Percentiles rank a stretch among this genome's conserved stretches.
phyloP scores from a whole-genome alignment of 2,888 invertebrate species.

The Caenorhabditis sinica region DNA sequence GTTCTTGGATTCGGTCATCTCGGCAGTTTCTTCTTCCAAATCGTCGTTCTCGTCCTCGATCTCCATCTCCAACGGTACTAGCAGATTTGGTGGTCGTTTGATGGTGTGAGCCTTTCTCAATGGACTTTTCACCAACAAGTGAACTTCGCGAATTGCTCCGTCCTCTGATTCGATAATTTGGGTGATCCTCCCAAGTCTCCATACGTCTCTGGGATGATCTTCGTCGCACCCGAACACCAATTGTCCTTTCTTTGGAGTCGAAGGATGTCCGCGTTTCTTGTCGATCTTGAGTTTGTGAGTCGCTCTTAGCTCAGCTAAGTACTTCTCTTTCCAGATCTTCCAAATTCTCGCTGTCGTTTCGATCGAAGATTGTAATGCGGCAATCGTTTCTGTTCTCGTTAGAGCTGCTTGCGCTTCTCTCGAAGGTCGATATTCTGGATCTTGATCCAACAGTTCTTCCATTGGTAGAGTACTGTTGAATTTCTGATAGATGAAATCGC shows the following conservation, averaged over 20 bases:
- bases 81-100: conserved; percentile 14
- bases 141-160: conserved; percentile 47
- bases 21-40: not conserved
- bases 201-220: conserved; percentile 40
- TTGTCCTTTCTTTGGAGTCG: conserved; percentile 19
- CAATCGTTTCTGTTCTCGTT: conserved; percentile 31
- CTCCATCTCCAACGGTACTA: conserved; percentile 34
- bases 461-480: not conserved
- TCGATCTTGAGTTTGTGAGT: conserved; percentile 35
- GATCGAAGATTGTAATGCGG: conserved; percentile 43
- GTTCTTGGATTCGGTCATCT: not conserved
- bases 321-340: conserved; percentile 38
- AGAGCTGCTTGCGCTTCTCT: conserved; percentile 14
- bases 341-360: conserved; percentile 31
- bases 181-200: conserved; percentile 42
- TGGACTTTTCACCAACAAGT: conserved; percentile 13
- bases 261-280: not conserved
- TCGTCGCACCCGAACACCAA: conserved; percentile 40
- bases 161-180: not conserved
- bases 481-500: conserved; percentile 51
- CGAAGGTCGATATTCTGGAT: conserved; percentile 46
- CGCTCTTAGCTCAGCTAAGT: conserved; percentile 47
- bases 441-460: not conserved
- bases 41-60: not conserved
- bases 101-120: conserved; percentile 11